Evolutionary conservation across 2,888 invertebrate species (phyloP).

Genomic region (Gisinianus flammeolus): DNA sequence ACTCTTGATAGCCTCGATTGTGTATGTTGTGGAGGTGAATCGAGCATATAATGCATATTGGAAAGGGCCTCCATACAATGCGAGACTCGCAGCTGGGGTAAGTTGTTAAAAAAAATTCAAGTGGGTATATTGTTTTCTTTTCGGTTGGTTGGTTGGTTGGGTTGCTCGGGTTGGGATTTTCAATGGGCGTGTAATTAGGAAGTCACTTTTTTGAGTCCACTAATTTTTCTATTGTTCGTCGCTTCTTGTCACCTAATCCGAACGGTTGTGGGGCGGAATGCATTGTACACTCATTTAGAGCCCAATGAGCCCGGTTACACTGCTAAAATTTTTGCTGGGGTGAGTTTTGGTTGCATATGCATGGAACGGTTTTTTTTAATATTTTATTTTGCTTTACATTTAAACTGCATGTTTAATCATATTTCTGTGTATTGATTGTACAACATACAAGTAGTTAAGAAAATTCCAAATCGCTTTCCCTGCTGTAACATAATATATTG

Average conservation of each 20-base stretch:
- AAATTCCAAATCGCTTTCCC: too few relatives aligned
- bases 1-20: constrained; percentile 73
- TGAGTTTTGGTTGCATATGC: constrained; percentile 53
- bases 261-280: constrained; percentile 55
- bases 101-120: constrained; percentile 60
- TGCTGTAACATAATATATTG: too few relatives aligned
- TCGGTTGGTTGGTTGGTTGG: constrained; percentile 41
- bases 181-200: constrained; percentile 51
- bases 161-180: constrained; percentile 30
- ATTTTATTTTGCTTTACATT: too few relatives aligned
- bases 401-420: too few relatives aligned
- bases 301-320: constrained; percentile 58
- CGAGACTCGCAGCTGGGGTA: constrained; percentile 76
- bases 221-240: constrained; percentile 59
- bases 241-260: constrained; percentile 57
- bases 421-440: too few relatives aligned
- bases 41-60: constrained; percentile 61
- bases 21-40: constrained; percentile 71
- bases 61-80: constrained; percentile 65
- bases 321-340: constrained; percentile 59
- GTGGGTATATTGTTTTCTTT: constrained; percentile 41
- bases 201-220: constrained; percentile 54
- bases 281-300: constrained; percentile 43
- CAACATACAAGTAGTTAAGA: too few relatives aligned
- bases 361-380: not conserved